Evolutionary conservation across 2,113 vertebrate species (phyloP), one percentile per base, ranked within the genome.

Genomic region (Himantopus leucocephalus): DNA sequence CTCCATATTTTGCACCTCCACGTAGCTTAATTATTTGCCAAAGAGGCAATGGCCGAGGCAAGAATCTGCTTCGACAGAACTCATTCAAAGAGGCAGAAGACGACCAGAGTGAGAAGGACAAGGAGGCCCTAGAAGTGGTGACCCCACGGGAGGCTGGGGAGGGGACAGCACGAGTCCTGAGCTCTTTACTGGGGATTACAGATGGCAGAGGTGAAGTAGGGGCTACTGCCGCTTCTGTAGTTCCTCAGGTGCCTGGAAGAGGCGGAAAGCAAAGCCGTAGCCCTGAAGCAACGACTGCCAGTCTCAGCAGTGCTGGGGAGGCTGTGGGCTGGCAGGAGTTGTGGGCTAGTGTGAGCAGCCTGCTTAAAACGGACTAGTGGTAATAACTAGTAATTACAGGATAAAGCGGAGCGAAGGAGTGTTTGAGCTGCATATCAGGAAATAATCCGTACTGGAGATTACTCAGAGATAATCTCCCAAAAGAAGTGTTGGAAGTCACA

Each of bases 281-380:
- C 53, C 39, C 30, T 5, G 11, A n/a, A 82, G 29, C 2, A 1
- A 9, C 0, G 17, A 8, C 26, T 19, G 21, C 1, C 50, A 26
- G 2, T 0, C 4, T 3, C 2, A 34, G 30, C 75, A 34, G 47
- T 2, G 47, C n/a, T 2, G 9, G 14, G 32, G 22, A 81, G 30
- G 19, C 35, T 16, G 14, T 12, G 50, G 56, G 45, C 30, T 35
- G 23, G 30, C 35, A 59, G 43, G 47, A 95, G 37, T 0, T 27
- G 56, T 7, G 53, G 50, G 63, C 27, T 7, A 6, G 6, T 0
- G 19, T 9, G 75, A 66, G 39, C 39, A 14, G 67, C 30, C 62
- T 88, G 74, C 58, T 78, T 43, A 43, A 23, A 35, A 4, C 0
- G 1, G 66, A 50, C 66, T 73, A 37, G 56, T 7, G 60, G 45